A percentile compares a stretch with the other conserved stretches of the same genome.
These are phyloP conservation scores for Pachypanchax playfairii DNA, from an alignment of 2,113 vertebrate species.

Conservation along the genomic window DNA sequence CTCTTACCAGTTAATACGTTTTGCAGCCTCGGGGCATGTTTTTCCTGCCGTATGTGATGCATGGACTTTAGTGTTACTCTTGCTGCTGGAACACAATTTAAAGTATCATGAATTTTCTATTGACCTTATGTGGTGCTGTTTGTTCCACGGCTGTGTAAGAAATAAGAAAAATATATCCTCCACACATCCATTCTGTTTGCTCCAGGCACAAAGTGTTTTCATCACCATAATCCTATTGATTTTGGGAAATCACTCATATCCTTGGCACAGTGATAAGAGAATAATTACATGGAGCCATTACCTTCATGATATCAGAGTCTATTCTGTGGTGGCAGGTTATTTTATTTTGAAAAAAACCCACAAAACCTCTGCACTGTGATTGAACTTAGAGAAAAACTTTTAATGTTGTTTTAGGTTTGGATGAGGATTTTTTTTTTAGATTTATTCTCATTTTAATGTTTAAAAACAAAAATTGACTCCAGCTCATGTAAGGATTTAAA, in stretches of 20 bases:
- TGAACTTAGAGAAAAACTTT: background rate
- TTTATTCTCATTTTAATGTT: conserved; percentile 21
- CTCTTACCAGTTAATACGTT: conserved; percentile 56
- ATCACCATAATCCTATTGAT: conserved; percentile 59
- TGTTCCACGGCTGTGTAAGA: conserved; percentile 32
- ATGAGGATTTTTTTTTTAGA: conserved; percentile 6
- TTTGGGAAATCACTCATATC: conserved; percentile 38
- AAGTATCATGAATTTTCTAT: conserved; percentile 58
- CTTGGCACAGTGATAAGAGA: background rate
- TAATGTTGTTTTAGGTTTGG: background rate
- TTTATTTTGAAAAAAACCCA: background rate
- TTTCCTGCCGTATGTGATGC: conserved; percentile 45
- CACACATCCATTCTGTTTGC: conserved; percentile 38
- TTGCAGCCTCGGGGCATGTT: conserved; percentile 39
- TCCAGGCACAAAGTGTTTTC: conserved; percentile 42
- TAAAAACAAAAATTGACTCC: conserved; percentile 20
- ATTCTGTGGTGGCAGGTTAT: conserved; percentile 16
- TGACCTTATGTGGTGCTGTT: conserved; percentile 47
- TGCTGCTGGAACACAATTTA: conserved; percentile 49
- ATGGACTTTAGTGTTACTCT: conserved; percentile 47
- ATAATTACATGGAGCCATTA: conserved; percentile 32
- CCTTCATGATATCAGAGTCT: conserved; percentile 14
- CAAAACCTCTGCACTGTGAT: background rate
- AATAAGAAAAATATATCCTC: conserved; percentile 49
- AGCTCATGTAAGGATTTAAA: background rate